A percentile compares a stretch with the other conserved stretches of the same genome.
Conservation (phyloP, 2,888 invertebrate genomes). For the Rambutsinella grinnellia region DNA sequence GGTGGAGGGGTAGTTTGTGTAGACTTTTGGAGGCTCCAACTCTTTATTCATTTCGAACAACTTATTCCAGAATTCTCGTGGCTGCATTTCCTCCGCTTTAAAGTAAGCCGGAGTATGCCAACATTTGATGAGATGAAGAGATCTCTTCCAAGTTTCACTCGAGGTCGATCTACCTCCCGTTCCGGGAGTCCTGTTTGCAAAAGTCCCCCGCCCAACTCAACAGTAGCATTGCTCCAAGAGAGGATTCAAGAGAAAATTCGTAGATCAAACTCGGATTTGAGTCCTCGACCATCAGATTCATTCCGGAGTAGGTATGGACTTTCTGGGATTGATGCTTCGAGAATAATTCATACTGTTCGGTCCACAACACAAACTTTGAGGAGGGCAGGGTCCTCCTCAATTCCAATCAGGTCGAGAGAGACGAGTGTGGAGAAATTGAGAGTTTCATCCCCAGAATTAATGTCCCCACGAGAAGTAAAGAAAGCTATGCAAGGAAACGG, state of each 20-base stretch:
- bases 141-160: conserved; percentile 36
- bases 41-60: no score
- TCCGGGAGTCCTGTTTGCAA: conserved; percentile 61
- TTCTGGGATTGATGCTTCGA: conserved; percentile 50
- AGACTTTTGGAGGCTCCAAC: no score
- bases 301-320: conserved; percentile 51
- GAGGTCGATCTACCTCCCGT: conserved; percentile 58
- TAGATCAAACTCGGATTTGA: conserved; percentile 62
- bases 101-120: conserved; percentile 60
- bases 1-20: no score
- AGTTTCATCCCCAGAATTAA: conserved; percentile 72
- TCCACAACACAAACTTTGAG: conserved; percentile 52
- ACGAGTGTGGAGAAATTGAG: conserved; percentile 67
- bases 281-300: conserved; percentile 36
- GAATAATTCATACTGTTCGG: conserved; percentile 57
- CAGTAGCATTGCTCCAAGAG: conserved; percentile 61
- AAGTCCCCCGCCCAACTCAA: conserved; percentile 57
- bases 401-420: conserved; percentile 60
- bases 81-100: conserved; percentile 45
- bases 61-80: no score
- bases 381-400: conserved; percentile 57
- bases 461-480: conserved; percentile 75
- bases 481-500: conserved; percentile 67
- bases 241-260: conserved; percentile 62
- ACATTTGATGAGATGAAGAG: conserved; percentile 62